Evolutionary conservation across 2,888 invertebrate genomes (phyloP).

Genomic region (Harpalus rufipes): DNA sequence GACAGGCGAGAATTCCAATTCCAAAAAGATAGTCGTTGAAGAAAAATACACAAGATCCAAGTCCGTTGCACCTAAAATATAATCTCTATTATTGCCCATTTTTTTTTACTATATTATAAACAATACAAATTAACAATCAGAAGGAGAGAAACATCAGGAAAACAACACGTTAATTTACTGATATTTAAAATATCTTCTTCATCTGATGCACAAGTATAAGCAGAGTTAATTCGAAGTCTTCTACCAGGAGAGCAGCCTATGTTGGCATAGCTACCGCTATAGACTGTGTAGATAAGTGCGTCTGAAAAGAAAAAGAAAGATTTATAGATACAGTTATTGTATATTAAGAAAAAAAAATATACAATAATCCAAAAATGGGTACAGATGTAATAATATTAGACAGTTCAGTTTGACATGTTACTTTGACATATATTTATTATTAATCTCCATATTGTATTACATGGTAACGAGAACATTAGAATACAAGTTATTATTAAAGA

Average conservation of each 20-base stretch:
- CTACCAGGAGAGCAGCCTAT: not conserved
- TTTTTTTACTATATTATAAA: not conserved
- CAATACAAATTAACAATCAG: not conserved
- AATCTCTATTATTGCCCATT: not conserved
- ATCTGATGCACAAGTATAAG: not conserved
- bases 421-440: too few relatives aligned
- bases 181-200: too few relatives aligned
- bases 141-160: not conserved
- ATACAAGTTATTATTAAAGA: too few relatives aligned
- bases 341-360: too few relatives aligned
- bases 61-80: not conserved
- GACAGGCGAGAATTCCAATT: not conserved
- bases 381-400: too few relatives aligned
- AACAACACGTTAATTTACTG: not conserved
- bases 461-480: too few relatives aligned
- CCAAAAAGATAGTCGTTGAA: not conserved
- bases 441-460: too few relatives aligned
- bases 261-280: not conserved
- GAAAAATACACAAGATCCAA: not conserved
- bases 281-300: not conserved
- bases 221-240: not conserved
- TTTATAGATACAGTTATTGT: not conserved
- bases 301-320: not conserved
- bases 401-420: too few relatives aligned
- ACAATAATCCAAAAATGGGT: too few relatives aligned